Base-by-base conservation (phyloP, 2,888 invertebrate genomes). In the Chloroclystis v-ata region DNA sequence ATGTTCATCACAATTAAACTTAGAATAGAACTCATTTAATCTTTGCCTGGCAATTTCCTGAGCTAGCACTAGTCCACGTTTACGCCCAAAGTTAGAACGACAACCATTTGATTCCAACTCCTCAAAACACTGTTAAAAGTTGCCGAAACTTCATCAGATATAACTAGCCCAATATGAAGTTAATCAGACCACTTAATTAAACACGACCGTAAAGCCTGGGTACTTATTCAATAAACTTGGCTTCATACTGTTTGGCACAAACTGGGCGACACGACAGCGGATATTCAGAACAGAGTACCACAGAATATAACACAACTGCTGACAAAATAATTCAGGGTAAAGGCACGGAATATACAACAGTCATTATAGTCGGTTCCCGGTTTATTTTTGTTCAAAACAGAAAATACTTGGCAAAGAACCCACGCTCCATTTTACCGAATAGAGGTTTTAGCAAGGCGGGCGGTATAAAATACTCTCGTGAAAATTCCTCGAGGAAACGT, bases 161-260 rank as follows among this genome's bases (percentile, higher is more conserved):
- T 58, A 50, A 56, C 56, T 49, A 55, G 49, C 47, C 54, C 52
- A 58, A 58, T 57, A 57, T 43, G 46, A 50, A 57, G 56, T 58
- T 58, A 59, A 51, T 60, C 49, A 56, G 54, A 59, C 60, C 56
- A 60, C 60, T 60, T 62, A 63, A 54, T 57, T 57, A 57, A 57
- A 58, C 60, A 56, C 50, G 61, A 42, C 59, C 56, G 59, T 59
- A 58, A 58, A 52, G 57, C 59, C 57, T 56, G 59, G 57, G 58
- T 60, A 57, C 49, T 51, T 59, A 54, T 64, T 62, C 61, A 56
- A 63, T 63, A 68, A 69, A 67, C 58, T 64, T 65, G 55, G 52
- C 59, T 62, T 63, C 57, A 69, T 67, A 68, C 66, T 61, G 56
- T 65, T 71, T 72, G 69, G 68, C 72, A 70, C 70, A 66, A 64